These are phyloP conservation scores for Rhadina sibilatrix DNA, from an alignment of 2,113 vertebrate genomes.

Conservation along the genomic window DNA sequence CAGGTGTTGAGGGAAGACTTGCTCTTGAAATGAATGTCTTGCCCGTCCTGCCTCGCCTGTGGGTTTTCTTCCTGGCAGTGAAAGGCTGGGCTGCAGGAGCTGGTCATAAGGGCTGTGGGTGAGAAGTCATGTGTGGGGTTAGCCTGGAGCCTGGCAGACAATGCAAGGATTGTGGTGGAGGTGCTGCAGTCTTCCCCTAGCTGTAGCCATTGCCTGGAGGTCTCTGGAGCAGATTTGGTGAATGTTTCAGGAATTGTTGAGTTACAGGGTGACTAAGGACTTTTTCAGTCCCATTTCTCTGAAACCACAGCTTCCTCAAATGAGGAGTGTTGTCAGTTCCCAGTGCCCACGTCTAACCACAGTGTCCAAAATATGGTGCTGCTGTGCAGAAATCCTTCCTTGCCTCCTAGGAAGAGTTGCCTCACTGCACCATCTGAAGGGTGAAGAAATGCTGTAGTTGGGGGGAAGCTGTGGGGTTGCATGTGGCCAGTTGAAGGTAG, in stretches of 20 bases:
- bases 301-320: constrained; percentile 31
- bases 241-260: accelerated
- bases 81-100: neutral
- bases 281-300: neutral
- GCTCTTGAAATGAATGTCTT: neutral
- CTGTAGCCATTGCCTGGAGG: neutral
- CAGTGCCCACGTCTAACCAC: neutral
- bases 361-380: neutral
- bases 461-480: neutral
- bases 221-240: neutral
- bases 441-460: constrained; percentile 14
- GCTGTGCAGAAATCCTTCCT: neutral
- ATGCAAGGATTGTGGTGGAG: neutral
- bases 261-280: neutral
- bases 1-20: neutral
- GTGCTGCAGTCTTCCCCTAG: neutral
- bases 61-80: neutral
- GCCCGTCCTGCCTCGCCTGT: neutral
- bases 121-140: neutral
- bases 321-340: neutral
- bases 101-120: neutral
- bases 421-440: neutral
- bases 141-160: neutral
- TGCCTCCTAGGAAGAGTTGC: neutral
- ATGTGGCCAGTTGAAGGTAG: neutral